Percentiles rank a stretch among this genome's conserved stretches.
phyloP scores from a whole-genome alignment of 2,797 vertebrate species.

The Lutjanus argentimaculatus region DNA sequence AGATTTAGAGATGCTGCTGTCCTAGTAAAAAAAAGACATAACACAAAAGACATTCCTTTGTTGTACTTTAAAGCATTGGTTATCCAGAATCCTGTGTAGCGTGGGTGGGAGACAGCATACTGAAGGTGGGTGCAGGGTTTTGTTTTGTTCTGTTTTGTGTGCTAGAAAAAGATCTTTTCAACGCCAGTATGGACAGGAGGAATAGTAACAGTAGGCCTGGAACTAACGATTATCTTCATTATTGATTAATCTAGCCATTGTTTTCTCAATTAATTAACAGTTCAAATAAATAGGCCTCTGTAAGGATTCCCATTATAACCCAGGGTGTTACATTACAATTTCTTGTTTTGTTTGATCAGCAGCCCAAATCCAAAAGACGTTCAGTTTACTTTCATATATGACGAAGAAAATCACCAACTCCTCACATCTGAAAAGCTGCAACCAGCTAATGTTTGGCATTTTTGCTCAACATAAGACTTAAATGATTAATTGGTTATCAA shows the following conservation, averaged over 20 bases:
- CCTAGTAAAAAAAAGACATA: neutral
- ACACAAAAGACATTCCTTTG: constrained; percentile 23
- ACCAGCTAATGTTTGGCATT: neutral
- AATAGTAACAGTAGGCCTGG: constrained; percentile 9
- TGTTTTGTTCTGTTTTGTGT: constrained; percentile 13
- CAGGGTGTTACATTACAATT: neutral
- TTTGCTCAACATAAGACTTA: neutral
- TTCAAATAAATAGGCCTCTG: neutral
- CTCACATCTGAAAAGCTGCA: neutral
- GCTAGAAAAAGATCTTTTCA: constrained; percentile 15
- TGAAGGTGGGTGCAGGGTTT: constrained; percentile 49
- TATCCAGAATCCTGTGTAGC: constrained; percentile 22
- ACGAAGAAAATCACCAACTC: neutral
- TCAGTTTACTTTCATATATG: neutral
- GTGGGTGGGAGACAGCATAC: constrained; percentile 52
- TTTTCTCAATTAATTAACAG: neutral
- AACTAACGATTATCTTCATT: neutral
- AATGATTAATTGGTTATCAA: neutral
- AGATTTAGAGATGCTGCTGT: neutral
- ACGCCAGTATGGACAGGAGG: constrained; percentile 5
- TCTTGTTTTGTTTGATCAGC: neutral
- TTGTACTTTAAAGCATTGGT: constrained; percentile 16
- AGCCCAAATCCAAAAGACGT: neutral
- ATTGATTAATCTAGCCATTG: neutral
- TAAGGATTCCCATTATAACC: neutral